These are phyloP conservation scores for Bilobella aurantiaca DNA, from an alignment of 1,140 invertebrate species.

Conservation along the genomic window DNA sequence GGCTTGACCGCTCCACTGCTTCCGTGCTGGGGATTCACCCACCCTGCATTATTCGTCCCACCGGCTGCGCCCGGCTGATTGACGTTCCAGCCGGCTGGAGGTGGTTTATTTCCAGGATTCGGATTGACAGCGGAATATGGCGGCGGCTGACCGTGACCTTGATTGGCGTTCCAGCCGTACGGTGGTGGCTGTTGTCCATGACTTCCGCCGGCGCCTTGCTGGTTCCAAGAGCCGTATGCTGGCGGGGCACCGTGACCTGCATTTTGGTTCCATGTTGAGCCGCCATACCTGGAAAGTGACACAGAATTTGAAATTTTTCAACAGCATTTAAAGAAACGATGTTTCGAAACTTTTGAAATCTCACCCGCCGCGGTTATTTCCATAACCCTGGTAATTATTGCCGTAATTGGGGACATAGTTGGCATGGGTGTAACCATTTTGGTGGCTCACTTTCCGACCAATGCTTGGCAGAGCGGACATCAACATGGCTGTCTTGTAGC, in stretches of 20 bases:
- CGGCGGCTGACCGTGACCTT: background rate
- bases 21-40: background rate
- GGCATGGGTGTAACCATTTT: conserved; percentile 8
- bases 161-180: background rate
- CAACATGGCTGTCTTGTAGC: conserved; percentile 29
- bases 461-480: conserved; percentile 24
- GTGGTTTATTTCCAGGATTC: conserved; percentile 2
- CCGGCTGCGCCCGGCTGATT: background rate
- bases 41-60: background rate
- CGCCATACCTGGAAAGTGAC: background rate
- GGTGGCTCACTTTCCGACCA: background rate
- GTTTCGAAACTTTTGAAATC: conserved; percentile 2
- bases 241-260: background rate
- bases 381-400: conserved; percentile 6
- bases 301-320: background rate
- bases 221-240: conserved; percentile 5
- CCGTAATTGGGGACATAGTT: conserved; percentile 20
- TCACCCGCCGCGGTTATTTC: background rate
- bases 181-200: conserved; percentile 2
- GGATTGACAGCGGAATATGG: background rate
- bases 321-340: background rate
- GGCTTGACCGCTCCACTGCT: background rate
- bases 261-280: background rate
- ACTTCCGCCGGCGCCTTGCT: background rate
- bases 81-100: background rate